phyloP scores from a whole-genome alignment of 2,797 vertebrate genomes.

The Phrynocephalus guinanensis region DNA sequence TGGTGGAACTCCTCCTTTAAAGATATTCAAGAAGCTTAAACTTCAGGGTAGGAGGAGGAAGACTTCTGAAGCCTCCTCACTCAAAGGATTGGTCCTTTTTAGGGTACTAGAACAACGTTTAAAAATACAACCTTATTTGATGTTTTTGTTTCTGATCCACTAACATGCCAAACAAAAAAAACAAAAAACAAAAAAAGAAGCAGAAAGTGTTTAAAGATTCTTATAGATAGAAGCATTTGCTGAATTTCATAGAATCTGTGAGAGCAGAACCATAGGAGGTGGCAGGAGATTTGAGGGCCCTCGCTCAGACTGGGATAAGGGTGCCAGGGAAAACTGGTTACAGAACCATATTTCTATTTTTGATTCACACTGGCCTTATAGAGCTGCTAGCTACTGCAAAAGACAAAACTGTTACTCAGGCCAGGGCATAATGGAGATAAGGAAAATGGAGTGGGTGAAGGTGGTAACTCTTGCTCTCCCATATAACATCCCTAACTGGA shows the following conservation, averaged over 20 bases:
- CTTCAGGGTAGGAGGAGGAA: conserved; percentile 57
- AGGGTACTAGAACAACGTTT: background rate
- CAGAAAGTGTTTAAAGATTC: background rate
- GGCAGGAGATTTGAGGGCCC: background rate
- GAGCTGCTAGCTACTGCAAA: background rate
- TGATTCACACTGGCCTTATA: background rate
- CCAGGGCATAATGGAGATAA: too few relatives aligned
- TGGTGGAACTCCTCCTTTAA: conserved; percentile 65
- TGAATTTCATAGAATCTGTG: background rate
- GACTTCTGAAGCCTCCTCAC: conserved; percentile 49
- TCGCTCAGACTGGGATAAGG: background rate
- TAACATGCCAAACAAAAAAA: background rate
- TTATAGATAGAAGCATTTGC: background rate
- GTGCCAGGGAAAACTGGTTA: background rate
- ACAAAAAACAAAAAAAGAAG: background rate
- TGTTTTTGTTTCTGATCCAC: background rate
- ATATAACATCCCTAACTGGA: too few relatives aligned
- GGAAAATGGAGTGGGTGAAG: too few relatives aligned
- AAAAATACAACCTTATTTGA: background rate
- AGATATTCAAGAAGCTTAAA: conserved; percentile 67
- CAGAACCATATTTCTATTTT: background rate
- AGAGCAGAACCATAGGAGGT: background rate
- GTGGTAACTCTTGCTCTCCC: too few relatives aligned
- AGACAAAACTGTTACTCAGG: too few relatives aligned
- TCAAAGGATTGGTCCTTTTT: conserved; percentile 32